Evolutionary conservation across 2,888 invertebrate genomes (phyloP), one percentile per base, ranked within the genome.

Genomic region (Chelonus formosanus): DNA sequence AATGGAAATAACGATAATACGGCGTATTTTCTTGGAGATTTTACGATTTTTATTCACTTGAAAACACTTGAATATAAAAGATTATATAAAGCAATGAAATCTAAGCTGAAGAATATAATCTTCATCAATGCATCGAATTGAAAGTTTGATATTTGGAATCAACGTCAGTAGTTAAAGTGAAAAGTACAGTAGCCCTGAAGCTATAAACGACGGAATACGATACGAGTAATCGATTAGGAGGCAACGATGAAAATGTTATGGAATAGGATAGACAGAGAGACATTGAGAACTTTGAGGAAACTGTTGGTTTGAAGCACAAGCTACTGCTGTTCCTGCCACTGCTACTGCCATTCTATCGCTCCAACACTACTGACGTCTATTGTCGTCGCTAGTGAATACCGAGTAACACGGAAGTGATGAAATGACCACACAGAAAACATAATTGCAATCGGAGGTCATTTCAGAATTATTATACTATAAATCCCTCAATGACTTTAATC

Each of bases 141-240:
- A 4, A 40, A 40, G 40, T 40, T 40, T 40, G 6, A 40, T 40
- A 40, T 40, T 40, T 40, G 6, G 40, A 40, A 40, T 40, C 4
- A 40, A 40, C 40, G 40, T 4, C 40, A 40, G 40, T 3, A 32
- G 52, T 52, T 52, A 52, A 52, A 34, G 52, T 52, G 52, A 52
- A 58, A 59, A 59, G 59, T 50, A 20, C 59, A 59, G 48, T 47
- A 59, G 31, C 48, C 47, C 50, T 36, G 47, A 40, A 36, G 48
- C 35, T 56, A 36, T 59, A 54, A 59, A 65, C 40, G 59, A 35
- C 7, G 36, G 35, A 36, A 56, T 65, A 58, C 60, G 55, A 55
- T 57, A 61, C 66, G 66, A 66, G 56, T 62, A 66, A 62, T 62
- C 66, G 62, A 66, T 43, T 35, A 52, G 52, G 34, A 10, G 35